Evolutionary conservation across 2,113 vertebrate species (phyloP).

Genomic region (Pedetes capensis): DNA sequence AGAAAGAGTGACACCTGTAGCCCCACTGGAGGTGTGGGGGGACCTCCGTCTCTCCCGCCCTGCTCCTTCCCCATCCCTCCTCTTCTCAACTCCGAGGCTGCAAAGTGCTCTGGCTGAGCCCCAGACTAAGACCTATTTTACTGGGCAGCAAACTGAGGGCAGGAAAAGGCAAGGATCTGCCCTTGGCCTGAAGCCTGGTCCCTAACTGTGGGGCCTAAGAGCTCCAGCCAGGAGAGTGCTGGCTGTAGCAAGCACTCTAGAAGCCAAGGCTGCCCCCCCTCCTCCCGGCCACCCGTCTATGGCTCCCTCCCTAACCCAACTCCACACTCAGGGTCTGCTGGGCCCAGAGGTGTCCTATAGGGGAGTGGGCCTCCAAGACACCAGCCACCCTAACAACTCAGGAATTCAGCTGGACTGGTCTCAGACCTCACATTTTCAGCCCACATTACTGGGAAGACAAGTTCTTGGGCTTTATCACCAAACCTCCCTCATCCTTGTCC

Average conservation of each 20-base stretch:
- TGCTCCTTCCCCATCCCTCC: neutral
- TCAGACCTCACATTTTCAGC: neutral
- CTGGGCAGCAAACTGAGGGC: neutral
- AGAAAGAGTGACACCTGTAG: fast-evolving
- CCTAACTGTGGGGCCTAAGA: neutral
- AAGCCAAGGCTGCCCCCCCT: neutral
- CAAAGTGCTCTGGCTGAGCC: neutral
- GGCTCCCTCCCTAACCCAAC: neutral
- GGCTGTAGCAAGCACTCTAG: neutral
- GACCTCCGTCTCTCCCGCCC: neutral
- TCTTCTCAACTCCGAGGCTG: neutral
- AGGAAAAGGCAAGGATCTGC: neutral
- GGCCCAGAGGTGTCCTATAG: fast-evolving
- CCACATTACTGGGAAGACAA: neutral
- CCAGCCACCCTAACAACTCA: neutral
- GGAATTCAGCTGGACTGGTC: neutral
- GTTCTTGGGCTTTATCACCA: neutral
- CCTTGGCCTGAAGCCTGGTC: neutral
- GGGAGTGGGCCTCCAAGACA: fast-evolving
- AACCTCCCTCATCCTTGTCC: neutral
- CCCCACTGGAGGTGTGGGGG: fast-evolving
- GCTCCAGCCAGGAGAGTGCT: neutral
- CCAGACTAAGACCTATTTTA: neutral
- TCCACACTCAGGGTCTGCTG: neutral
- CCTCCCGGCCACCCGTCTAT: too few relatives aligned